Evolutionary conservation across 2,888 invertebrate species (phyloP), one percentile per base, ranked within the genome.

Genomic region (Brachycybe producta): DNA sequence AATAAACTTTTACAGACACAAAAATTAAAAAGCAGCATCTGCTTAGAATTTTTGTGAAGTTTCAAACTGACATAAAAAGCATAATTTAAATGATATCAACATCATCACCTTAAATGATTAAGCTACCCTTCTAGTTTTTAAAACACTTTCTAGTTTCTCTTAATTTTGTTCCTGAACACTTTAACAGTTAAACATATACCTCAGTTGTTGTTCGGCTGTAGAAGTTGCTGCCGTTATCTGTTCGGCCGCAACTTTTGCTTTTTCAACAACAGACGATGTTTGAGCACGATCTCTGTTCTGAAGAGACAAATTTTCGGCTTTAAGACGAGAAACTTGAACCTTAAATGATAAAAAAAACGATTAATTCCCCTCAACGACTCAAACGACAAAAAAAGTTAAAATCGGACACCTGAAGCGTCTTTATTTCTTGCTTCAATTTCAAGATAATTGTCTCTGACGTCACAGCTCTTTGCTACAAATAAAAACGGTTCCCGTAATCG

Each of bases 381-480:
- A 11, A 17, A 43, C n/a, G n/a, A 19, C 15, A 17, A 5, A 40
- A 23, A 3, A 8, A 19, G 3, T 19, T 17, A 7, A 5, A 3
- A 40, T 5, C 11, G 5, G 3, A 8, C 40, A 53, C 53, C 51
- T 53, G 51, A 11, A 53, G 30, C 5, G 28, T 11, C 28, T 54
- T 54, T 11, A 54, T 27, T 45, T 54, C 54, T 36, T 54, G 54
- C 27, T 52, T 54, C 27, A 53, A 26, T 49, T 52, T 52, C 7
- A 38, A 36, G 21, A 48, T 49, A 19, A 39, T 21, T 2, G 44
- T 32, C 44, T 54, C 54, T 17, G 54, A 52, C 30, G 41, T 13
- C 17, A 44, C 27, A 7, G 54, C 54, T 28, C 54, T n/a, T 44
- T 54, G 32, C 54, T 54, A 17, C n/a, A 42, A 42, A 27, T 11